Evolutionary conservation across 2,113 vertebrate genomes (phyloP).

Genomic region (Phaetusa simplex): DNA sequence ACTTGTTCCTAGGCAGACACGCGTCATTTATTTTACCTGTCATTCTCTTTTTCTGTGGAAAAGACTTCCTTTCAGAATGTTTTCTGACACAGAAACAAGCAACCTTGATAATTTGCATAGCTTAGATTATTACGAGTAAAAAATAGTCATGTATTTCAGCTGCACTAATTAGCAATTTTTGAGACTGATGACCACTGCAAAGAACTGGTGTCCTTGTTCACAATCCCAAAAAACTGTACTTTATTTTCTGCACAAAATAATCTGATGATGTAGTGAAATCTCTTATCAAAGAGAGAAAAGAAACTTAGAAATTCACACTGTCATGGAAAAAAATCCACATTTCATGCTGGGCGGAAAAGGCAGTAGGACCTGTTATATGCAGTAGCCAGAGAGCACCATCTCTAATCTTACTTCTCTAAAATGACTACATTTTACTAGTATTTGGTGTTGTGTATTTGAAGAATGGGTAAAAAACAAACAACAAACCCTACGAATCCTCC

Average conservation of each 20-base stretch:
- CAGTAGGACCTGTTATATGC: background rate
- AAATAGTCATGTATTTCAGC: background rate
- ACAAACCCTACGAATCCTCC: background rate
- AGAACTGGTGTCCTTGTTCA: background rate
- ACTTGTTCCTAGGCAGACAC: constrained; percentile 17
- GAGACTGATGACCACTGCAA: background rate
- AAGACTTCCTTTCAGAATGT: background rate
- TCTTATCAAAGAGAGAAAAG: background rate
- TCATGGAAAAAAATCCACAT: background rate
- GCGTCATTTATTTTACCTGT: constrained; percentile 40
- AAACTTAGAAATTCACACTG: background rate
- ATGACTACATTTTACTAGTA: background rate
- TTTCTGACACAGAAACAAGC: background rate
- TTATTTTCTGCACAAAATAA: background rate
- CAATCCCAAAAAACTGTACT: background rate
- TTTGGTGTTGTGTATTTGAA: background rate
- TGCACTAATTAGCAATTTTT: constrained; percentile 23
- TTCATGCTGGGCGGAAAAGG: background rate
- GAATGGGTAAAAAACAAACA: background rate
- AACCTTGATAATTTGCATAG: background rate
- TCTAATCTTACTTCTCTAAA: background rate
- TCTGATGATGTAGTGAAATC: background rate
- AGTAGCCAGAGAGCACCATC: background rate
- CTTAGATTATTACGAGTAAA: background rate
- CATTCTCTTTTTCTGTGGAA: background rate